phyloP scores from a whole-genome alignment of 1,140 invertebrate genomes.

The Probaryconus sp. region DNA sequence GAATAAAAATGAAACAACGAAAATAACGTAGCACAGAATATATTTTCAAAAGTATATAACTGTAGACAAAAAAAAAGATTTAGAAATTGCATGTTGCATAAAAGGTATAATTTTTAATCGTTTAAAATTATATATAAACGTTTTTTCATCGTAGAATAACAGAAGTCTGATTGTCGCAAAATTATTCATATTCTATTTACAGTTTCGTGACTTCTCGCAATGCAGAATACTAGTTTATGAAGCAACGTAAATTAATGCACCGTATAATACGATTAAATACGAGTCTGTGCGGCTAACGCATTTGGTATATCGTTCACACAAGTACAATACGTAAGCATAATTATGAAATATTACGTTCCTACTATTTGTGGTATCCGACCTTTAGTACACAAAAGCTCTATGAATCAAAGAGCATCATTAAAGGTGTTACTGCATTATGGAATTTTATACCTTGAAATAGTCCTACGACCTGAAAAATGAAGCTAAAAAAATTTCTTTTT shows the following conservation, averaged over 20 bases:
- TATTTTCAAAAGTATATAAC: too few relatives aligned
- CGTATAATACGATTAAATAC: slow-evolving; percentile 49
- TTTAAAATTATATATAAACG: slow-evolving; percentile 15
- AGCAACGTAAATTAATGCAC: slow-evolving; percentile 41
- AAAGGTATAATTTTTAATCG: background rate
- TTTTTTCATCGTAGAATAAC: slow-evolving; percentile 21
- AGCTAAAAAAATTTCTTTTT: too few relatives aligned
- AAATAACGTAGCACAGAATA: too few relatives aligned
- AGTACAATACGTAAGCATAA: slow-evolving; percentile 36
- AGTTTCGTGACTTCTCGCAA: slow-evolving; percentile 41
- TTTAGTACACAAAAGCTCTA: slow-evolving; percentile 3
- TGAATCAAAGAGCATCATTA: too few relatives aligned
- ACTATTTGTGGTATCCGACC: slow-evolving; percentile 16
- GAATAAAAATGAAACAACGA: too few relatives aligned
- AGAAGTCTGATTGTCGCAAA: slow-evolving; percentile 28
- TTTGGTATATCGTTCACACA: slow-evolving; percentile 27
- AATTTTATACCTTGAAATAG: too few relatives aligned
- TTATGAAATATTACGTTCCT: slow-evolving; percentile 39
- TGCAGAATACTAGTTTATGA: slow-evolving; percentile 35
- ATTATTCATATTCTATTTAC: slow-evolving; percentile 39
- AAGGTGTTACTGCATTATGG: too few relatives aligned
- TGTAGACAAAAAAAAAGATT: too few relatives aligned
- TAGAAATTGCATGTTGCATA: background rate
- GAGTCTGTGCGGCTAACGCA: slow-evolving; percentile 28
- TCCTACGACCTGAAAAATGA: too few relatives aligned